Evolutionary conservation across 2,888 invertebrate species (phyloP).

Genomic region (Rotaria socialis): DNA sequence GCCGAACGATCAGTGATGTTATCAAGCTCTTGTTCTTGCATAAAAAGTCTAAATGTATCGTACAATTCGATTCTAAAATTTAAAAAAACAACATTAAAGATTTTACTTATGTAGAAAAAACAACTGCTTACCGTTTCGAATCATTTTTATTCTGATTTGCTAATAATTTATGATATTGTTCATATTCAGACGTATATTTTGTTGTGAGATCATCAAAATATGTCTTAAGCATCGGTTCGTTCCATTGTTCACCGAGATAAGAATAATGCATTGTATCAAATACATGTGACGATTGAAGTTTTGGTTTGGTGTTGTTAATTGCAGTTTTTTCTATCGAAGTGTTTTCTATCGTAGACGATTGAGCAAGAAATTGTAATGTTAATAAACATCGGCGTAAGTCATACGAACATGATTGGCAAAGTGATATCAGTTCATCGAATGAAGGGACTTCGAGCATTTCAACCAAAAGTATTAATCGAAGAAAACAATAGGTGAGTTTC

Average conservation of each 20-base stretch:
- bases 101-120: neutral
- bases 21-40: neutral
- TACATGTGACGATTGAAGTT: neutral
- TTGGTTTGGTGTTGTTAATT: neutral
- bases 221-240: neutral
- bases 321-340: neutral
- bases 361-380: conserved; percentile 21
- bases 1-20: neutral
- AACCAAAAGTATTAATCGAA: neutral
- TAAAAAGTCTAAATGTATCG: conserved; percentile 16
- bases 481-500: neutral
- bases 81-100: neutral
- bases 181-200: neutral
- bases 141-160: conserved; percentile 5
- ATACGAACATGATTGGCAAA: neutral
- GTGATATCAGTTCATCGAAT: neutral
- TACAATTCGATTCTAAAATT: neutral
- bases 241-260: neutral
- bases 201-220: neutral
- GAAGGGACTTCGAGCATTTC: conserved; percentile 12
- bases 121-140: neutral
- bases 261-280: conserved; percentile 11
- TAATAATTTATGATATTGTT: conserved; percentile 2
- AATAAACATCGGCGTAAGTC: conserved; percentile 9
- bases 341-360: neutral